Evolutionary conservation across 2,888 invertebrate genomes (phyloP), one percentile per base, ranked within the genome.

Genomic region (Odiellus spinosus): DNA sequence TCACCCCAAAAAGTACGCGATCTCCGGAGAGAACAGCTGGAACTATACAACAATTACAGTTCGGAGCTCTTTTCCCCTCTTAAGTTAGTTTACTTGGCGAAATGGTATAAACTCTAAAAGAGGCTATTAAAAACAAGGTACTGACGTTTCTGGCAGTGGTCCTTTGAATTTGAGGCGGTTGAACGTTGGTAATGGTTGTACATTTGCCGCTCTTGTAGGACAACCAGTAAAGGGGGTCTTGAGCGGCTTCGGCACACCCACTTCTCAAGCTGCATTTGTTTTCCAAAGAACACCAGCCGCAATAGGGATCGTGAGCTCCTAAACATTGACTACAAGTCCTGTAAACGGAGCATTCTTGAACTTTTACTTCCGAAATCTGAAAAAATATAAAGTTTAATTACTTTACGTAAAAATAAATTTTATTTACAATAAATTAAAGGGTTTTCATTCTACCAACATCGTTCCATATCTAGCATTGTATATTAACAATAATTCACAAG

Each of bases 131-230:
- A n/a, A n/a, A n/a, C n/a, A 10, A 12, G 10, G 6, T 43, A 59
- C 64, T 64, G 68, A 76, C 75, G 58, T 88, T 90, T 66, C 87
- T 74, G 42, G 88, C 87, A 21, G 88, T 90, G 40, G 90, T 90
- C 63, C 87, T 76, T 72, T 93, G 91, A 58, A 93, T 72, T 66
- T 86, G 82, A 67, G 82, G 78, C 18, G 93, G 93, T 55, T 80
- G 79, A 48, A 95, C 91, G 61, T 79, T 80, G 20, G 88, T 87
- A 60, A 95, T 93, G 49, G 86, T 86, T 15, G 93, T 91, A 67
- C 95, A 95, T 61, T 88, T 80, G n/a, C 88, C 87, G 62, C 87
- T 90, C 64, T 86, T 88, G 69, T 93, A 95, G 44, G 88, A 84
- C 60, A 95, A 84, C 95, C 95, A 95, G 64, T 88, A 86, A 41